Evolutionary conservation across 2,888 invertebrate species (phyloP).

Genomic region (Papilio demoleus): DNA sequence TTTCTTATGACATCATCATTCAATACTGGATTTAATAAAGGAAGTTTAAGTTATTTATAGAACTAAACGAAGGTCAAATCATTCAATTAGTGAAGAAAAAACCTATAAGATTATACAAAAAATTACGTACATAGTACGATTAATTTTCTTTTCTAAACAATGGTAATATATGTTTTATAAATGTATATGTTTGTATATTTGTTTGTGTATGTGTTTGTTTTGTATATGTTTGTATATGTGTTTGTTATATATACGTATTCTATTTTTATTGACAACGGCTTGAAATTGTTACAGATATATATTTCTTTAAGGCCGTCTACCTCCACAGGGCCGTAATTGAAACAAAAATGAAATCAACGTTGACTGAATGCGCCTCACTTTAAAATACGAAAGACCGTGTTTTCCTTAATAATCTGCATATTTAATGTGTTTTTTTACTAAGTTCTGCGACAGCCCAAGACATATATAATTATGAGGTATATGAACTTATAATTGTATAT

Average conservation of each 20-base stretch:
- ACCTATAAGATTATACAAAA: not conserved
- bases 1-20: conserved; percentile 5
- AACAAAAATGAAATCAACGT: not conserved
- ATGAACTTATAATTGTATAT: no score
- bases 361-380: not conserved
- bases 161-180: no score
- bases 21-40: not conserved
- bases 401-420: no score
- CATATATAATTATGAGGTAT: no score
- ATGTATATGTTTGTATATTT: no score
- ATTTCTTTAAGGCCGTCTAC: not conserved
- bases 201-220: no score
- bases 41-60: conserved; percentile 5
- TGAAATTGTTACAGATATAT: not conserved
- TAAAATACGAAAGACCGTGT: not conserved
- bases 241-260: not conserved
- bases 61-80: not conserved
- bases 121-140: not conserved
- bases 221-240: not conserved
- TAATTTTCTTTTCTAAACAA: no score
- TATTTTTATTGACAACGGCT: not conserved
- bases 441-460: no score
- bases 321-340: not conserved
- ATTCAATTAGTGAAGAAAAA: not conserved
- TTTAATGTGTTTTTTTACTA: no score